Evolutionary conservation across 2,888 invertebrate species (phyloP).

Genomic region (Cerastoderma edule): DNA sequence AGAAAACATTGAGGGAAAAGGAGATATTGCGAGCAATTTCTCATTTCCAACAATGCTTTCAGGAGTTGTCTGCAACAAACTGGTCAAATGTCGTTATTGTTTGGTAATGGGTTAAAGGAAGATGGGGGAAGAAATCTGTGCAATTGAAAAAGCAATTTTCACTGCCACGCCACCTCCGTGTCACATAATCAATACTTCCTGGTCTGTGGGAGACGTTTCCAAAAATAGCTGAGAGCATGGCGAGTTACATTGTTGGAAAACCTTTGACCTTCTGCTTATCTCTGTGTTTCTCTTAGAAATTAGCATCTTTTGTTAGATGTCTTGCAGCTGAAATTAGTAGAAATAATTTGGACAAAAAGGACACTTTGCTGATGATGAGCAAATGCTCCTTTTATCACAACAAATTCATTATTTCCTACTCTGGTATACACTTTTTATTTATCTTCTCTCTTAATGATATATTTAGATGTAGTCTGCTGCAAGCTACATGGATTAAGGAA

Average conservation of each 20-base stretch:
- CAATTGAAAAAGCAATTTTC: constrained; percentile 22
- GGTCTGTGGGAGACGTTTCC: constrained; percentile 19
- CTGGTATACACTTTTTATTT: too few relatives aligned
- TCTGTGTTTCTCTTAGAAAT: too few relatives aligned
- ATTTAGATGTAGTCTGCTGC: too few relatives aligned
- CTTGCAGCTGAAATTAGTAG: not conserved
- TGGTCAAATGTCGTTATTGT: not conserved
- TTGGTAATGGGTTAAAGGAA: constrained; percentile 7
- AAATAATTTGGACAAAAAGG: too few relatives aligned
- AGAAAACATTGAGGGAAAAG: not conserved
- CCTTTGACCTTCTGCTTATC: constrained; percentile 11
- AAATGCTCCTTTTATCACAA: constrained; percentile 6
- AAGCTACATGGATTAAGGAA: too few relatives aligned
- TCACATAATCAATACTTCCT: constrained; percentile 24
- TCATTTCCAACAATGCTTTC: not conserved
- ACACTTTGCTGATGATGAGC: constrained; percentile 6
- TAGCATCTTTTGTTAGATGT: not conserved
- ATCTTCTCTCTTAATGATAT: too few relatives aligned
- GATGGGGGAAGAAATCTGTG: constrained; percentile 8
- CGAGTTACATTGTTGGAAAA: too few relatives aligned
- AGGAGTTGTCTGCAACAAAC: not conserved
- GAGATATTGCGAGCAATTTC: too few relatives aligned
- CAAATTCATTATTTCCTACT: too few relatives aligned
- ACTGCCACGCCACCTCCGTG: constrained; percentile 14
- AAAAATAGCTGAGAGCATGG: constrained; percentile 12